Evolutionary conservation across 2,113 vertebrate species (phyloP).

Genomic region (Mormyrus iriodes): DNA sequence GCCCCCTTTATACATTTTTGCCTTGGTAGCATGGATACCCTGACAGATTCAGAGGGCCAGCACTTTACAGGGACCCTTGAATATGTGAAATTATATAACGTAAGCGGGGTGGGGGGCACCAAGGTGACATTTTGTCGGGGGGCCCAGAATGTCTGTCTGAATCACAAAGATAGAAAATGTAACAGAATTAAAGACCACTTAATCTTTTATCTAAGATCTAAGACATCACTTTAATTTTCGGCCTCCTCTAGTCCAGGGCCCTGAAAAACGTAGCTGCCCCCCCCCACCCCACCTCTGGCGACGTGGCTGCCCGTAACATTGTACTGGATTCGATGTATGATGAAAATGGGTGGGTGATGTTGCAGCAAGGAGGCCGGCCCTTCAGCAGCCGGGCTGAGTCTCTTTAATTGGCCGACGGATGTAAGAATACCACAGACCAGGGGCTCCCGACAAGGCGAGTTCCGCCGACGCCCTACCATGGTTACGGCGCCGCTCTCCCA

Average conservation of each 20-base stretch:
- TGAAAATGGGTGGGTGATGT: background rate
- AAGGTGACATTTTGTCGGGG: no score
- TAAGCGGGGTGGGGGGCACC: no score
- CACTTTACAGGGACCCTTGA: no score
- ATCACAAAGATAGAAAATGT: no score
- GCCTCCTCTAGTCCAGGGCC: background rate
- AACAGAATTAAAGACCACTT: no score
- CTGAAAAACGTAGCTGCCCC: background rate
- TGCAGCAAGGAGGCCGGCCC: background rate
- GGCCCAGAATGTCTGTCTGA: no score
- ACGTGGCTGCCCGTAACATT: background rate
- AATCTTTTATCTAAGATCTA: no score
- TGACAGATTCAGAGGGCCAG: no score
- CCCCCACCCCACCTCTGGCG: background rate
- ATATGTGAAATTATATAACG: no score
- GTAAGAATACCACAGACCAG: background rate
- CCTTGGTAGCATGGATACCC: no score
- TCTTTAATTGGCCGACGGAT: background rate
- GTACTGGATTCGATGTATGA: background rate
- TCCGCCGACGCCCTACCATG: slow-evolving; percentile 3
- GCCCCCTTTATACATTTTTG: no score
- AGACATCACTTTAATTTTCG: no score
- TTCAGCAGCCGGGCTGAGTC: background rate
- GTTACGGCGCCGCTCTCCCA: background rate
- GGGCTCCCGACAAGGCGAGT: background rate